Percentiles rank a stretch among this genome's conserved stretches.
Conservation (phyloP, 1,140 invertebrate genomes). For the Bombus superbus region DNA sequence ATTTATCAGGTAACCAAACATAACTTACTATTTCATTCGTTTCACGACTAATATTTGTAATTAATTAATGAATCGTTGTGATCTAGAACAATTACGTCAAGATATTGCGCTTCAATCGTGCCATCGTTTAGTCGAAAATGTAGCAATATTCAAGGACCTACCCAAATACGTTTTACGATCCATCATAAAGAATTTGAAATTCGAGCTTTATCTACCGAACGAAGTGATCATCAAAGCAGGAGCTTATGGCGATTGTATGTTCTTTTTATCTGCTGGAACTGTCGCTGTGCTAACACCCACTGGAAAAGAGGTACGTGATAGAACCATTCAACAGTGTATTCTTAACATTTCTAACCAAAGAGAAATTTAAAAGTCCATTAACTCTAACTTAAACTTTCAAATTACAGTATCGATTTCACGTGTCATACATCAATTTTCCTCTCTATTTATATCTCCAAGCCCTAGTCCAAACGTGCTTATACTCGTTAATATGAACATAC, state of each 20-base stretch:
- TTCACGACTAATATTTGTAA: no score
- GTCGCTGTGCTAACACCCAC: slow-evolving; percentile 85
- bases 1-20: slow-evolving; percentile 70
- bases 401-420: no score
- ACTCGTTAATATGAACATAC: not conserved
- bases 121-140: slow-evolving; percentile 75
- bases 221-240: slow-evolving; percentile 83
- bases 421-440: not conserved
- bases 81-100: slow-evolving; percentile 70
- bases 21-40: no score
- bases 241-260: slow-evolving; percentile 84
- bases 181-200: slow-evolving; percentile 73
- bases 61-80: no score
- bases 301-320: slow-evolving; percentile 82
- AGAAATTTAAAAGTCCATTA: not conserved
- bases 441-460: not conserved
- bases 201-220: slow-evolving; percentile 77
- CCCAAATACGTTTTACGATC: slow-evolving; percentile 67
- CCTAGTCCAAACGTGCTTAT: not conserved
- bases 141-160: slow-evolving; percentile 73
- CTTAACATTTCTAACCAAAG: not conserved
- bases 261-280: slow-evolving; percentile 84
- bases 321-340: not conserved
- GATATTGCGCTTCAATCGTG: slow-evolving; percentile 77
- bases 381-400: not conserved